Evolutionary conservation across 2,888 invertebrate genomes (phyloP), one percentile per base, ranked within the genome.

Genomic region (Alloplasta piceator): DNA sequence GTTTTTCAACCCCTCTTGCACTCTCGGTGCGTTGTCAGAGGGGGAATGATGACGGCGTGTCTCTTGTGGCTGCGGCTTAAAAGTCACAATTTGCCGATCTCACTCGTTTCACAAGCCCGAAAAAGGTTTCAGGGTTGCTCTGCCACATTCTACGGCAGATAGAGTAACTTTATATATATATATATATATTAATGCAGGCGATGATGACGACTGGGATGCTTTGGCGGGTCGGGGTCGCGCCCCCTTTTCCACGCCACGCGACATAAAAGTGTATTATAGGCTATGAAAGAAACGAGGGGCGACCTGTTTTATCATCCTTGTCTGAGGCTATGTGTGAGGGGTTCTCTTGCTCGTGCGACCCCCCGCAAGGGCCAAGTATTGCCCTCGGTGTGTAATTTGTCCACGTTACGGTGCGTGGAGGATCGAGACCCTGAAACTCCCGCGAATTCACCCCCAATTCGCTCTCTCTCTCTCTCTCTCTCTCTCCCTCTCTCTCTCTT

Each of bases 241-340:
- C 84, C 84, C 84, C 83, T 85, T 73, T 64, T 64, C 46, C 36
- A 63, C 80, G 81, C 83, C 85, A 83, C 80, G 82, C 84, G 86
- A 85, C 86, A 83, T 85, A 87, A 88, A 87, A 88, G 86, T 86
- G 84, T 88, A 87, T 87, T 87, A 86, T 85, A 84, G 78, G 85
- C 86, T 80, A 84, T 83, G 86, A 86, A 84, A 83, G 85, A 86
- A 83, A 84, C 80, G 70, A 82, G 78, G 80, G 83, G 83, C 71
- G 80, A 78, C 75, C 81, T 73, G 55, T 38, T 12, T 61, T 52
- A 63, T 48, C 74, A 63, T 38, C 46, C 9, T 7, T 60, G 7
- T 48, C 5, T 61, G 7, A 6, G 26, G 36, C 10, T 63, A 6
- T 73, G 14, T 36, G 50, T 26, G 68, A 55, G 64, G 73, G 68